phyloP scores from a whole-genome alignment of 1,140 invertebrate genomes.

The Watersipora subatra region DNA sequence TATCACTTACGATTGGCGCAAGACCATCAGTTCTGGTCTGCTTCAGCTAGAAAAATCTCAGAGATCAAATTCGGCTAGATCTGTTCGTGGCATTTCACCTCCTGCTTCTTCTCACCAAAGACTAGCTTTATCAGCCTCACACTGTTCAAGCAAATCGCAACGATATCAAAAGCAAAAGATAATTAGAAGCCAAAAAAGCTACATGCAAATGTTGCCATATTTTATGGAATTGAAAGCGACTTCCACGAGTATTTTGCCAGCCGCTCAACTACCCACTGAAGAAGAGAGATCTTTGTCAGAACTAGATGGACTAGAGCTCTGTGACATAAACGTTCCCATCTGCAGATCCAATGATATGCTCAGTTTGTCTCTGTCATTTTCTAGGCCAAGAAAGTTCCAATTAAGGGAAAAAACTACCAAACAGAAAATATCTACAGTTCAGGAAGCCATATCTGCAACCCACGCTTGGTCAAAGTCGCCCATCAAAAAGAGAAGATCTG shows the following conservation, averaged over 20 bases:
- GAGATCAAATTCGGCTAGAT: too few relatives aligned
- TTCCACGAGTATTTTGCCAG: neutral
- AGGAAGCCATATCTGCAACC: neutral
- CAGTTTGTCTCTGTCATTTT: too few relatives aligned
- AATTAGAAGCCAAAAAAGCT: neutral
- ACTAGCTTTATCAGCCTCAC: too few relatives aligned
- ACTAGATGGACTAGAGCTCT: slow-evolving; percentile 10
- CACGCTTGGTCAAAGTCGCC: neutral
- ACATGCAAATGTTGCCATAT: neutral
- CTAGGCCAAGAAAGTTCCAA: neutral
- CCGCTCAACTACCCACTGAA: neutral
- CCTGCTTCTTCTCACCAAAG: neutral
- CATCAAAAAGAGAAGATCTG: neutral
- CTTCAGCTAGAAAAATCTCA: too few relatives aligned
- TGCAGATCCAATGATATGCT: too few relatives aligned
- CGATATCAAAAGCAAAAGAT: too few relatives aligned
- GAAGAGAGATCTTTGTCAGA: neutral
- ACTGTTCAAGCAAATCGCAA: too few relatives aligned
- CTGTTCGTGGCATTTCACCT: too few relatives aligned
- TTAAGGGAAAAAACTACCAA: slow-evolving; percentile 1
- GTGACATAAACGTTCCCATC: too few relatives aligned
- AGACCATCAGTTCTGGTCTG: neutral
- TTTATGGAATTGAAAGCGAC: neutral
- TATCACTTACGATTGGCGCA: neutral
- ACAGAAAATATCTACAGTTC: slow-evolving; percentile 3